These are phyloP conservation scores for Pteromalus puparum DNA, from an alignment of 1,140 invertebrate species.

Conservation along the genomic window DNA sequence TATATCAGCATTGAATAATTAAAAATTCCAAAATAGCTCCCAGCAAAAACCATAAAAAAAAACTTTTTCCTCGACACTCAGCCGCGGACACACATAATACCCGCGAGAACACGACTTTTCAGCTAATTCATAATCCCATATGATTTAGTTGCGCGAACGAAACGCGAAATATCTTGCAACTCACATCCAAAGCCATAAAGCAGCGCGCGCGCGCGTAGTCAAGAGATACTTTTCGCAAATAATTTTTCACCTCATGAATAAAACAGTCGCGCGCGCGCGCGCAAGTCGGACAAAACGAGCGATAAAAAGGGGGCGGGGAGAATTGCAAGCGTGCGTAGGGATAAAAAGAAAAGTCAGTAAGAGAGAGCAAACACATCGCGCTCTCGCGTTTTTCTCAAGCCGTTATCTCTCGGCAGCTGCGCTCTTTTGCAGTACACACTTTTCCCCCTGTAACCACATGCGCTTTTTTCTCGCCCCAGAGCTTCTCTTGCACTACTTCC, in stretches of 20 bases:
- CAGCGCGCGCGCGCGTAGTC: no score
- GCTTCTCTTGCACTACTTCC: not conserved
- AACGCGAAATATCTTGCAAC: not conserved
- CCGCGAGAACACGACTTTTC: not conserved
- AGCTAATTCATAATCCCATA: not conserved
- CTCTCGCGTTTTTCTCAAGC: not conserved
- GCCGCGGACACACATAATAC: not conserved
- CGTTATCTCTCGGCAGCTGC: not conserved
- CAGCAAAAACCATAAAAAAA: not conserved
- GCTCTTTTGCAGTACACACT: not conserved
- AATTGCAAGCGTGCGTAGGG: not conserved
- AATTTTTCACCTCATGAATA: not conserved
- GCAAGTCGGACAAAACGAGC: not conserved
- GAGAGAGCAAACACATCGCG: not conserved
- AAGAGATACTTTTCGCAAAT: not conserved
- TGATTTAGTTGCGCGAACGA: not conserved
- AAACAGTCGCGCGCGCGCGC: not conserved
- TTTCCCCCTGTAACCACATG: not conserved
- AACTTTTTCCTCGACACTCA: not conserved
- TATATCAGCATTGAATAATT: no score
- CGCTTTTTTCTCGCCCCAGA: not conserved
- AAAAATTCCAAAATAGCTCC: no score
- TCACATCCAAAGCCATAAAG: not conserved
- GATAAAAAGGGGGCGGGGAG: not conserved
- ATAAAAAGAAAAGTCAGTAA: not conserved